Conservation (phyloP, 2,113 vertebrate species). For the Oostethus manadensis region DNA sequence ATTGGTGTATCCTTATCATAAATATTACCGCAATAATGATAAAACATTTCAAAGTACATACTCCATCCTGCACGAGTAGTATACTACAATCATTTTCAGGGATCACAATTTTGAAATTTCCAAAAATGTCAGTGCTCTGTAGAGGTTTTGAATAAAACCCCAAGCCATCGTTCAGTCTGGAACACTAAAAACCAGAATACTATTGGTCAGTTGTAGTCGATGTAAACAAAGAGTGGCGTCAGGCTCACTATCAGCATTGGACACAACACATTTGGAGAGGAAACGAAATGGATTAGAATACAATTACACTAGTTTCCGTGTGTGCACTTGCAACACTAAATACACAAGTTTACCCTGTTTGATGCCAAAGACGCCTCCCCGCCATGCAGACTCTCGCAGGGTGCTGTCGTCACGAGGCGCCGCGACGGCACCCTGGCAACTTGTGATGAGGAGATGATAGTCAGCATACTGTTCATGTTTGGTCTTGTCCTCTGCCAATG, state of each 20-base stretch:
- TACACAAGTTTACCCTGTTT: not conserved
- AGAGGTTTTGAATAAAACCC: not conserved
- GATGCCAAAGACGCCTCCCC: not conserved
- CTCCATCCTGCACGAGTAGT: too few species aligned
- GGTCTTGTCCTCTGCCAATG: conserved; percentile 48
- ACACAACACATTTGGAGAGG: too few species aligned
- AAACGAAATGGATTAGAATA: too few species aligned
- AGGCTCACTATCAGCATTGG: not conserved
- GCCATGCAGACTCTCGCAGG: not conserved
- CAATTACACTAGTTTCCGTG: not conserved
- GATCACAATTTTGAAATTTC: not conserved
- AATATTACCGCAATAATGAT: too few species aligned
- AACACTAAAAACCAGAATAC: not conserved
- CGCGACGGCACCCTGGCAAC: not conserved
- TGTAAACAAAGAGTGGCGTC: not conserved
- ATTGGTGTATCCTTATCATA: too few species aligned
- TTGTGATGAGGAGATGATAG: conserved; percentile 24
- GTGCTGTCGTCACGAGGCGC: not conserved
- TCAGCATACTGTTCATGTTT: conserved; percentile 20
- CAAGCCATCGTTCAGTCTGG: not conserved
- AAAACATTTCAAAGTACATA: too few species aligned
- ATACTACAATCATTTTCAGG: too few species aligned
- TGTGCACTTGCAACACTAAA: conserved; percentile 1
- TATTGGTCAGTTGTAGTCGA: not conserved
- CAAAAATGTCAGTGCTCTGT: not conserved